A percentile compares a stretch with the other conserved stretches of the same genome.
phyloP scores from a whole-genome alignment of 23 tunicate species.

The Halocynthia roretzi region DNA sequence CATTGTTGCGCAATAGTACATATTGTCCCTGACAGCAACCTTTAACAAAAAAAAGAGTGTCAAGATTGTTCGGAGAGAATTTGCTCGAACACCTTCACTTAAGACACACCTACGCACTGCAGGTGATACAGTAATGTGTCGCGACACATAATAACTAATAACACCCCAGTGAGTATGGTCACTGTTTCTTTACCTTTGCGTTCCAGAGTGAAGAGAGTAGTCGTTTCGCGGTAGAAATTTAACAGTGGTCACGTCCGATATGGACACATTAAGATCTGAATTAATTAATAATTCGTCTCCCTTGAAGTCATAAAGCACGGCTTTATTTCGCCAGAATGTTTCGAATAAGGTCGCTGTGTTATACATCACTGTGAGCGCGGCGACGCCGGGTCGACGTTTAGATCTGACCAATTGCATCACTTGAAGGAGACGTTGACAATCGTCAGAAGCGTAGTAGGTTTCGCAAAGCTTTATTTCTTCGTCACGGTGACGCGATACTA shows the following conservation, averaged over 20 bases:
- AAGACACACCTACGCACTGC: no score
- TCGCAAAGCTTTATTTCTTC: conserved; percentile 3
- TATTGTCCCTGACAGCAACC: conserved; percentile 23
- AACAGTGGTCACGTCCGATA: background rate
- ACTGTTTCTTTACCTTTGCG: conserved; percentile 3
- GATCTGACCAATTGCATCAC: background rate
- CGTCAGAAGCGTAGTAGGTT: conserved; percentile 2
- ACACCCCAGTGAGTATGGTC: background rate
- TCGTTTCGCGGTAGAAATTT: conserved; percentile 7
- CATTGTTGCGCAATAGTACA: conserved; percentile 14
- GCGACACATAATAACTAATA: no score
- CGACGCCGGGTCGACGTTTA: background rate
- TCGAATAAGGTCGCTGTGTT: conserved; percentile 11
- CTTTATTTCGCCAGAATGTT: background rate
- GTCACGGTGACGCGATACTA: conserved; percentile 9
- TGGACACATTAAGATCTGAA: conserved; percentile 1
- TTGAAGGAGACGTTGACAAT: conserved; percentile 2
- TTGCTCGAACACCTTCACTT: no score
- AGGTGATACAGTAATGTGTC: no score
- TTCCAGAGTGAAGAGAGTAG: background rate
- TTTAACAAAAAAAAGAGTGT: background rate
- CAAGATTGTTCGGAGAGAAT: background rate
- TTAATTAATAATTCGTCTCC: conserved; percentile 7
- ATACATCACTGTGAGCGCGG: conserved; percentile 10
- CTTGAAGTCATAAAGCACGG: conserved; percentile 6